Base-by-base conservation (phyloP, 2,113 vertebrate species). In the Chionomys nivalis region DNA sequence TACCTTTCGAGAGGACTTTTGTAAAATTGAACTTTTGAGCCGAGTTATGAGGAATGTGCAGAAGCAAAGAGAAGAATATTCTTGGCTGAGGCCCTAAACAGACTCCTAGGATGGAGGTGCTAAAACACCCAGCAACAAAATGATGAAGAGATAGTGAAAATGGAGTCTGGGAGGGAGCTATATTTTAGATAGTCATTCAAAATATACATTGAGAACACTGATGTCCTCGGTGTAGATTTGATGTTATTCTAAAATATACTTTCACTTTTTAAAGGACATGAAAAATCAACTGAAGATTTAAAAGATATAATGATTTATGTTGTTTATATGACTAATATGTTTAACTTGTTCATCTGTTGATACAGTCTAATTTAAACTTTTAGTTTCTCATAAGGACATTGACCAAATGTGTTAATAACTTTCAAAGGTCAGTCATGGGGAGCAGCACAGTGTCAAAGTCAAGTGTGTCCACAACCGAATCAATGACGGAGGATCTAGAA, bases 381-480 rank as follows among this genome's bases (percentile, higher is more conserved):
- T 86, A 87, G 42, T 87, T 94, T 14, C 47, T 9, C 42, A 76
- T 86, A 72, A 95, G 73, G 72, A 88, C 31, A 94, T 68, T 95
- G 92, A 91, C 79, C 78, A 88, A 85, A 77, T 90, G 65, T 94
- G 1, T 91, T 97, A 66, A 97, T 93, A 86, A 33, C 95, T 93
- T 63, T 94, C 92, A 76, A 97, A 99, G 99, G 98, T 98, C 99
- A 44, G 85, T 97, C 7, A 95, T 97, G 1, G 99, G 98, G 78
- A 99, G 98, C 97, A 98, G 98, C 95, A 97, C 96, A 52, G n/a
- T 98, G 92, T 99, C 99, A 91, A 98, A 93, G 94, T 98, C 98
- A 26, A 98, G 98, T 52, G 23, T 96, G 47, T 98, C 99, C 26
- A 98, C 97, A 5, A 81, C 91, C 1, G 98, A 98, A 36, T 98